A percentile compares a stretch with the other conserved stretches of the same genome.
phyloP scores from a whole-genome alignment of 2,797 vertebrate species.

The Poeciliopsis gracilis region DNA sequence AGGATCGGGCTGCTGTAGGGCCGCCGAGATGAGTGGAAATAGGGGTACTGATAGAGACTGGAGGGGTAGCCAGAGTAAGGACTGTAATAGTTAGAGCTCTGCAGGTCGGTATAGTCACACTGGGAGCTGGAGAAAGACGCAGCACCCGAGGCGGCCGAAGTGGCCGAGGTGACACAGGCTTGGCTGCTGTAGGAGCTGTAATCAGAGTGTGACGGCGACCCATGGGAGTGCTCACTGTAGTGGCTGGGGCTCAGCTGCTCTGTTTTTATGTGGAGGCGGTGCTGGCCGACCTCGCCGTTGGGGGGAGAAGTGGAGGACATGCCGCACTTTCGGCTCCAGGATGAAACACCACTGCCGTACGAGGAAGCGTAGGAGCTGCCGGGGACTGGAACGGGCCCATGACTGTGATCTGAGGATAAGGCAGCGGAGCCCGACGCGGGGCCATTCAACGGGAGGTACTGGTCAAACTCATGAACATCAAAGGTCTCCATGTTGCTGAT shows the following conservation, averaged over 20 bases:
- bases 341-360: constrained; percentile 64
- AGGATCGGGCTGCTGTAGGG: constrained; percentile 92
- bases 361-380: constrained; percentile 81
- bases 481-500: constrained; percentile 98
- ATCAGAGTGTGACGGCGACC: constrained; percentile 88
- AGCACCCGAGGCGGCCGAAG: constrained; percentile 71
- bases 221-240: constrained; percentile 89
- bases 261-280: constrained; percentile 94
- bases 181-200: constrained; percentile 87
- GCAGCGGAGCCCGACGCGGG: constrained; percentile 73
- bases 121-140: constrained; percentile 89
- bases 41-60: constrained; percentile 94
- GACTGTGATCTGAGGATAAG: constrained; percentile 81
- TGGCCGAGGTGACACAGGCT: constrained; percentile 83
- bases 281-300: constrained; percentile 77
- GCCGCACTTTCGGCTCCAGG: constrained; percentile 89
- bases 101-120: constrained; percentile 97
- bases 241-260: constrained; percentile 95
- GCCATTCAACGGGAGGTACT: constrained; percentile 94
- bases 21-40: constrained; percentile 93
- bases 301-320: constrained; percentile 74
- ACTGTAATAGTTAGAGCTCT: constrained; percentile 93
- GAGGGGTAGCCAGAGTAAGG: constrained; percentile 92
- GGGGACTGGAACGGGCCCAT: constrained; percentile 76
- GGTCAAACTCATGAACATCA: constrained; percentile 97